Conservation (phyloP, 2,797 vertebrate genomes). For the Enteromius mattozi region DNA sequence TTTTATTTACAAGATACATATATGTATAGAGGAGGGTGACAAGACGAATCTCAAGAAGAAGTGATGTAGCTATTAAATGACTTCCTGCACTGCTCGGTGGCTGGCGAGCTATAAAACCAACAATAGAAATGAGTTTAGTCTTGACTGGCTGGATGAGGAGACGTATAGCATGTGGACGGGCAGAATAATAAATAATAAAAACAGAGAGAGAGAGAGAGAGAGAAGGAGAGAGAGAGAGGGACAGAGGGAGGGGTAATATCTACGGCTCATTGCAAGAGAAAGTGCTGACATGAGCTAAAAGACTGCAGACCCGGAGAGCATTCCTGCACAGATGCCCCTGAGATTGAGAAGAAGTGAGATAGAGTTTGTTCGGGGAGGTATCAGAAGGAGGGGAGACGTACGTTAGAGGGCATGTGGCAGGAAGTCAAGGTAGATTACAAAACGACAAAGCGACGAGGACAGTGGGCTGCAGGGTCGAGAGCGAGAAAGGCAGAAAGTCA, state of each 20-base stretch:
- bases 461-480: not conserved
- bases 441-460: conserved; percentile 12
- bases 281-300: conserved; percentile 68
- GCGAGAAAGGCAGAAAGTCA: conserved; percentile 50
- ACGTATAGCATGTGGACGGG: conserved; percentile 55
- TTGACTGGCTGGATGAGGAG: conserved; percentile 49
- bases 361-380: conserved; percentile 26
- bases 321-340: conserved; percentile 55
- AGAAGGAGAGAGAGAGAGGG: not conserved
- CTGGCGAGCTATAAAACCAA: conserved; percentile 58
- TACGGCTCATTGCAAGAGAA: conserved; percentile 64
- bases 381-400: conserved; percentile 14
- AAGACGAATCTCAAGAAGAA: conserved; percentile 35
- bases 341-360: conserved; percentile 35
- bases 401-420: conserved; percentile 42
- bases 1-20: not conserved
- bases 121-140: conserved; percentile 59
- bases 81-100: conserved; percentile 31
- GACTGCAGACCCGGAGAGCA: conserved; percentile 58
- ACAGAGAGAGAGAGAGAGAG: conserved; percentile 26
- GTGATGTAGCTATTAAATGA: conserved; percentile 54
- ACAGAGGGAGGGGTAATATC: conserved; percentile 54
- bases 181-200: conserved; percentile 60
- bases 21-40: not conserved
- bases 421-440: conserved; percentile 34